Evolutionary conservation across 2,797 vertebrate species (phyloP).

Genomic region (Mus caroli): DNA sequence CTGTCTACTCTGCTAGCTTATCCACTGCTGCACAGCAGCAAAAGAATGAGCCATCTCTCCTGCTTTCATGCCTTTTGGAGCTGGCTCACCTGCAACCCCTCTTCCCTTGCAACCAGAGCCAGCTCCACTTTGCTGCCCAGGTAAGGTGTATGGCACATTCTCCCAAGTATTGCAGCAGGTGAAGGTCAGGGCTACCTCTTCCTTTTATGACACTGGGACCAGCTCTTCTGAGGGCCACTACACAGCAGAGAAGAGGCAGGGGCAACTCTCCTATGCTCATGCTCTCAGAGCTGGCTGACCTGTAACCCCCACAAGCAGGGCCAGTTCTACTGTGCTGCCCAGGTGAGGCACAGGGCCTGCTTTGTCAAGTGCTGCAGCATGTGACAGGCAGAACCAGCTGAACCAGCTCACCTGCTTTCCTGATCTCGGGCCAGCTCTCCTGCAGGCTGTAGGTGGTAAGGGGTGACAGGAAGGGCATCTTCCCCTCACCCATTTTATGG

Average conservation of each 20-base stretch:
- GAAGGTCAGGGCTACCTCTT: not conserved
- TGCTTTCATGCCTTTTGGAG: not conserved
- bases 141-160: not conserved
- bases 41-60: not conserved
- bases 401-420: not conserved
- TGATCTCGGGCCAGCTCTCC: not conserved
- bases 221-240: not conserved
- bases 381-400: not conserved
- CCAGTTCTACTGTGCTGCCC: not conserved
- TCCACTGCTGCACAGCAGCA: not conserved
- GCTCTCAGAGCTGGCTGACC: not conserved
- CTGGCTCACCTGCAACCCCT: not conserved
- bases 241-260: not conserved
- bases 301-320: not conserved
- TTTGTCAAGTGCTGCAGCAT: not conserved
- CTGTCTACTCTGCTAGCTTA: not conserved
- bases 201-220: not conserved
- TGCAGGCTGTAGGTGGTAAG: not conserved
- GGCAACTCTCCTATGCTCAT: not conserved
- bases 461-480: not conserved
- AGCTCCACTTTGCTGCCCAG: not conserved
- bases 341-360: not conserved
- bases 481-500: not conserved
- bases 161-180: not conserved
- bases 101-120: not conserved